These are phyloP conservation scores for Homarus americanus DNA, from an alignment of 1,140 invertebrate species.

Conservation along the genomic window DNA sequence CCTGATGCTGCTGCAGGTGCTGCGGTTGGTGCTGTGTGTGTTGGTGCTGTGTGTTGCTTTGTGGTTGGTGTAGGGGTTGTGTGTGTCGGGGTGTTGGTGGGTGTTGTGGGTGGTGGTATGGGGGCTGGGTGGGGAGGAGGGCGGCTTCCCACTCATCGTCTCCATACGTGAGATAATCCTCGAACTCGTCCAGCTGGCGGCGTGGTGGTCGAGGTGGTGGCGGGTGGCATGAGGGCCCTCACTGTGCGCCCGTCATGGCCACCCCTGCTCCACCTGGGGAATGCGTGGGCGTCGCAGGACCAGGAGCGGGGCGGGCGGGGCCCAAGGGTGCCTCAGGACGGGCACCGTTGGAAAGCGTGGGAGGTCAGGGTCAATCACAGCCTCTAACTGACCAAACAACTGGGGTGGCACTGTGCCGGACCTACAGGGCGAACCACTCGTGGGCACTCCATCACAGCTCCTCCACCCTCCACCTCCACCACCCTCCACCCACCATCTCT, in stretches of 20 bases:
- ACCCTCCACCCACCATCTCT: too few species aligned
- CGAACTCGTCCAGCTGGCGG: constrained; percentile 73
- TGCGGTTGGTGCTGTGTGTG: not conserved
- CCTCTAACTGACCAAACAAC: constrained; percentile 36
- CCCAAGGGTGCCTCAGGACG: not conserved
- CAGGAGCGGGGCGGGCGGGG: not conserved
- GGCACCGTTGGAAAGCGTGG: not conserved
- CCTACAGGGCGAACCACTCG: constrained; percentile 5
- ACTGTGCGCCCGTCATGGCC: too few species aligned
- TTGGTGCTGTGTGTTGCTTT: not conserved
- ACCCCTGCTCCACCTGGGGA: too few species aligned
- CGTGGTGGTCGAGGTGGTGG: not conserved
- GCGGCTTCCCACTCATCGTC: constrained; percentile 45
- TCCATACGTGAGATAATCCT: constrained; percentile 74
- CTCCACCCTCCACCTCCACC: not conserved
- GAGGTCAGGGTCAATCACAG: not conserved
- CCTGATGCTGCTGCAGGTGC: too few species aligned
- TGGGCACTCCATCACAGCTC: constrained; percentile 22
- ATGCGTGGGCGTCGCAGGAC: not conserved
- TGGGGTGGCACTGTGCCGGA: constrained; percentile 35
- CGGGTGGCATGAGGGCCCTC: not conserved
- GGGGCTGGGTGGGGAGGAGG: constrained; percentile 79
- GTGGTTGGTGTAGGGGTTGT: too few species aligned
- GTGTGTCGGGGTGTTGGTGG: too few species aligned
- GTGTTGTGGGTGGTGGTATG: too few species aligned